Conservation (phyloP, 2,888 invertebrate genomes). For the Pocota personata region DNA sequence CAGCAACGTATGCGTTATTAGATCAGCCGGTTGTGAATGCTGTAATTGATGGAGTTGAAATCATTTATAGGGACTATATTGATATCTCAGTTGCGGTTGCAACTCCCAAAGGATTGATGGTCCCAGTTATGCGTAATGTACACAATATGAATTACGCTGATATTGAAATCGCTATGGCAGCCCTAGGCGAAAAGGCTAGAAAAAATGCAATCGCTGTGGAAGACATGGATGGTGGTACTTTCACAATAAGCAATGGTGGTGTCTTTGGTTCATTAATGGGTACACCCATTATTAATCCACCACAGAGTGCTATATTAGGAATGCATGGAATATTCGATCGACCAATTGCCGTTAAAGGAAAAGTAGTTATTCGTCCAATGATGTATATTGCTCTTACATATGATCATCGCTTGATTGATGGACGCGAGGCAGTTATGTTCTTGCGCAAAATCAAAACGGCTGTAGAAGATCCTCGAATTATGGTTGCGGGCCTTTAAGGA, state of each 20-base stretch:
- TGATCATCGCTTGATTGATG: slow-evolving; percentile 99
- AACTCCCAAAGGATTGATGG: slow-evolving; percentile 98
- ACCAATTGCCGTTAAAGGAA: slow-evolving; percentile 96
- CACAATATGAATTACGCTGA: slow-evolving; percentile 98
- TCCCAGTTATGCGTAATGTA: slow-evolving; percentile 97
- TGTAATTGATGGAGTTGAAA: slow-evolving; percentile 92
- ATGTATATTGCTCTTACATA: slow-evolving; percentile 99
- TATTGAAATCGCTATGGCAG: slow-evolving; percentile 95
- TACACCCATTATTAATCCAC: slow-evolving; percentile 99
- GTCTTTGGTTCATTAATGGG: slow-evolving; percentile 99
- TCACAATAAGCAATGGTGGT: slow-evolving; percentile 99
- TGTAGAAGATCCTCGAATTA: slow-evolving; percentile 97
- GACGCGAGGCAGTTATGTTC: slow-evolving; percentile 99
- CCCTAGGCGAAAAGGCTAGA: slow-evolving; percentile 95
- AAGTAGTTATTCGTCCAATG: slow-evolving; percentile 99
- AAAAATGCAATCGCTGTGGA: slow-evolving; percentile 95
- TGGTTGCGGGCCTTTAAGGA: slow-evolving; percentile 91
- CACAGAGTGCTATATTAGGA: slow-evolving; percentile 98
- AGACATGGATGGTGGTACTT: slow-evolving; percentile 99
- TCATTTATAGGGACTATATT: slow-evolving; percentile 91
- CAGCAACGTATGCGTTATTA: slow-evolving; percentile 95
- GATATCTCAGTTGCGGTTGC: slow-evolving; percentile 99
- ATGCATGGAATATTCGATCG: slow-evolving; percentile 99
- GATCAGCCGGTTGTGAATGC: slow-evolving; percentile 99
- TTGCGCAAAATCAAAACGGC: slow-evolving; percentile 97